phyloP scores from a whole-genome alignment of 1,140 invertebrate genomes.

The Oryctes rhinoceros region DNA sequence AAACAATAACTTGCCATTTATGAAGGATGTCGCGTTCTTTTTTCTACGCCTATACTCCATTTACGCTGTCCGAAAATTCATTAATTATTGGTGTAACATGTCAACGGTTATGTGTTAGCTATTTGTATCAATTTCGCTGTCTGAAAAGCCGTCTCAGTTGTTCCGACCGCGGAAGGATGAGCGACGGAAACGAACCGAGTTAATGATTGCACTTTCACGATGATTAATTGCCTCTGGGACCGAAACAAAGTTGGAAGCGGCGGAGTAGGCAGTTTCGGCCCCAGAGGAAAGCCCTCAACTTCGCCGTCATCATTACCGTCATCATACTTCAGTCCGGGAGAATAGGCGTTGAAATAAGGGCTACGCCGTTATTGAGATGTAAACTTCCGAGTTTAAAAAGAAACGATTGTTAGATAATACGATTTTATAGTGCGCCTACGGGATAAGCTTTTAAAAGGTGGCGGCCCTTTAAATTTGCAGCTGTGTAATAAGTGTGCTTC shows the following conservation, averaged over 20 bases:
- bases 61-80: constrained; percentile 1
- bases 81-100: neutral
- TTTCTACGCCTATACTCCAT: too few species aligned
- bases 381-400: too few species aligned
- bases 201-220: constrained; percentile 34
- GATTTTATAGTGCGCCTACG: too few species aligned
- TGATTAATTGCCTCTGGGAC: constrained; percentile 21
- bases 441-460: too few species aligned
- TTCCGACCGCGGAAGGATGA: constrained; percentile 30
- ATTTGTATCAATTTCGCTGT: constrained; percentile 29
- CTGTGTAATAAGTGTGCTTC: too few species aligned
- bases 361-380: too few species aligned
- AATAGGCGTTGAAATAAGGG: neutral
- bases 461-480: too few species aligned
- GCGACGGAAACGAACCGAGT: constrained; percentile 29
- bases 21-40: too few species aligned
- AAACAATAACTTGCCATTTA: too few species aligned
- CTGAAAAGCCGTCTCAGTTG: neutral
- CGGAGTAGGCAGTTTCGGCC: constrained; percentile 7
- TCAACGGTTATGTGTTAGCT: constrained; percentile 21
- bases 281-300: neutral
- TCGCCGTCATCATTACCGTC: constrained; percentile 28
- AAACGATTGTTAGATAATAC: too few species aligned
- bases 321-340: neutral
- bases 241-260: constrained; percentile 24